These are phyloP conservation scores for Syngnathus scovelli DNA, from an alignment of 2,113 vertebrate species.

Conservation along the genomic window DNA sequence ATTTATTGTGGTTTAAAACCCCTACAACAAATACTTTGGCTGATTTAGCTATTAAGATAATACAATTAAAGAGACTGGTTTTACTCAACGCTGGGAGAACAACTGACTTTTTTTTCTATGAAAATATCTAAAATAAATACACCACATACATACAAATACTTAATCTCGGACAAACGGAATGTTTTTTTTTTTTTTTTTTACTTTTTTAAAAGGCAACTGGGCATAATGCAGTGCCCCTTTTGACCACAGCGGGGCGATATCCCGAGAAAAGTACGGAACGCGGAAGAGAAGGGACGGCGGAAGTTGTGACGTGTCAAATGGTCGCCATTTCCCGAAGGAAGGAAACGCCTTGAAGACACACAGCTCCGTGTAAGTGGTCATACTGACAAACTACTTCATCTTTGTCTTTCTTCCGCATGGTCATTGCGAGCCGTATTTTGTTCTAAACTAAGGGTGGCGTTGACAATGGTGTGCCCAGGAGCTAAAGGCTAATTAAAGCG, in stretches of 20 bases:
- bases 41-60: not conserved
- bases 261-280: not conserved
- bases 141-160: too few relatives aligned
- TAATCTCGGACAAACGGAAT: too few relatives aligned
- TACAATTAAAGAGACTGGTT: not conserved
- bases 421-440: not conserved
- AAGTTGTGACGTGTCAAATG: constrained; percentile 64
- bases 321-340: constrained; percentile 62
- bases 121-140: too few relatives aligned
- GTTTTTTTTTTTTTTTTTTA: not conserved
- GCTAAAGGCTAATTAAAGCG: not conserved
- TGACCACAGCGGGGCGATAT: constrained; percentile 29
- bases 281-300: constrained; percentile 33
- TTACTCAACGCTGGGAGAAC: not conserved
- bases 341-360: constrained; percentile 67
- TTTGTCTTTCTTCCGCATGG: not conserved
- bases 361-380: constrained; percentile 22
- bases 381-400: not conserved
- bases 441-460: not conserved
- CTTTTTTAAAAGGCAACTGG: not conserved
- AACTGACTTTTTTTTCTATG: not conserved
- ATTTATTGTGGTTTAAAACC: constrained; percentile 3
- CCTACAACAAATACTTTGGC: not conserved
- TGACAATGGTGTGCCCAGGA: not conserved
- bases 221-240: not conserved